Base-by-base conservation (phyloP, 2,113 vertebrate genomes). In the Gambusia holbrooki region DNA sequence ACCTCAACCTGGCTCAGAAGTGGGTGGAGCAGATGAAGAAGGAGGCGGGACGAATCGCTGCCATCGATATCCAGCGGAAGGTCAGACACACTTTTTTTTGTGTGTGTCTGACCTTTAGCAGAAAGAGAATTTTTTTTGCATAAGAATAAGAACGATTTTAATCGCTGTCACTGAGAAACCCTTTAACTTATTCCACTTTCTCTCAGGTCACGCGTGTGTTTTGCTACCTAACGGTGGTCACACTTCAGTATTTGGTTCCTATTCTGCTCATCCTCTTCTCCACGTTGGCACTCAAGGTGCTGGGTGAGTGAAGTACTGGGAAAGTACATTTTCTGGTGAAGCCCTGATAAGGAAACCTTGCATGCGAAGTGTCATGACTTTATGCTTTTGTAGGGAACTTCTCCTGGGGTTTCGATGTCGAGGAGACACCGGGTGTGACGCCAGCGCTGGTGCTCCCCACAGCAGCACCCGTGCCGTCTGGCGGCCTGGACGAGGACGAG, bases 191-290 rank as follows among this genome's bases (percentile, higher is more conserved):
- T n/a, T 11, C 5, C 10, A 6, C 51, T n/a, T 32, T 62, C 14
- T 42, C 62, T 0, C 93, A 99, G 98, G 94, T 99, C 74, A 95
- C 96, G 0, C 94, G 97, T 33, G 95, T 98, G 71, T 98, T 97
- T 90, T 98, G 97, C 89, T 99, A 99, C 71, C 92, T 98, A 84
- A 91, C 96, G 0, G 96, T 99, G 30, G 95, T 99, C 72, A 96
- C 96, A 14, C 91, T 99, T 75, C 98, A 99, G 92, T 99, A 99
- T 88, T 83, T 99, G 92, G 91, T 96, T 3, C 97, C 97, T 0
- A 8, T 96, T 64, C 81, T 98, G 64, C 96, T 99, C 32, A 95
- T 96, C 33, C 94, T 98, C 35, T 96, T 97, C 88, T 96, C 95
- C 61, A 93, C 96, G 0, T 89, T 99, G 58, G 92, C 98, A 12